A percentile compares a stretch with the other conserved stretches of the same genome.
Conservation (phyloP, 2,888 invertebrate genomes). For the Heteropelma amictum region DNA sequence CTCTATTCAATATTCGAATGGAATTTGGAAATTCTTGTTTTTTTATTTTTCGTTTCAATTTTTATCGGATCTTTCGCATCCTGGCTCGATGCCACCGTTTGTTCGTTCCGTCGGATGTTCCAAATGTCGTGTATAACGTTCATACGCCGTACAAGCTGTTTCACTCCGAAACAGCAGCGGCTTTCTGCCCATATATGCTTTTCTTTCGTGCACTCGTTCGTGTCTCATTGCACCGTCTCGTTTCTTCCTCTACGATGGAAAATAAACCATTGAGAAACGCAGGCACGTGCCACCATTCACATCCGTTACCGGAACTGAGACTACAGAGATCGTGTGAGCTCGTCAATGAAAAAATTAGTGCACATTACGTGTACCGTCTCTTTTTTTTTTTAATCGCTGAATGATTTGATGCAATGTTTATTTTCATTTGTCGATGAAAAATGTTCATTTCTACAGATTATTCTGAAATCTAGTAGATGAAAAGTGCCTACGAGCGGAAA, state of each 20-base stretch:
- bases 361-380: too few species aligned
- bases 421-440: too few species aligned
- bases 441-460: too few species aligned
- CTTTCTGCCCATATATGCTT: not conserved
- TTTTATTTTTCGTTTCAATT: slow-evolving; percentile 20
- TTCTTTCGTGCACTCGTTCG: not conserved
- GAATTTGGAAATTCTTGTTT: not conserved
- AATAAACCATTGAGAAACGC: slow-evolving; percentile 11
- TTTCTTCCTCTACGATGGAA: slow-evolving; percentile 3
- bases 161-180: not conserved
- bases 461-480: too few species aligned
- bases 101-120: slow-evolving; percentile 37
- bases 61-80: slow-evolving; percentile 43
- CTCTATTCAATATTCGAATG: slow-evolving; percentile 7
- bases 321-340: not conserved
- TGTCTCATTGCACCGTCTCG: not conserved
- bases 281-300: slow-evolving; percentile 50
- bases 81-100: slow-evolving; percentile 27
- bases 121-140: slow-evolving; percentile 1
- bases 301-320: slow-evolving; percentile 38
- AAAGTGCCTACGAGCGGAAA: too few species aligned
- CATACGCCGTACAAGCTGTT: not conserved
- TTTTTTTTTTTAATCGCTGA: too few species aligned
- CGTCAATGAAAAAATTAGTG: slow-evolving; percentile 10
- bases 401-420: too few species aligned